These are phyloP conservation scores for Chironex yamaguchii DNA, from an alignment of 30 jellyfish, hydroid and myxozoan genomes.

Conservation along the genomic window DNA sequence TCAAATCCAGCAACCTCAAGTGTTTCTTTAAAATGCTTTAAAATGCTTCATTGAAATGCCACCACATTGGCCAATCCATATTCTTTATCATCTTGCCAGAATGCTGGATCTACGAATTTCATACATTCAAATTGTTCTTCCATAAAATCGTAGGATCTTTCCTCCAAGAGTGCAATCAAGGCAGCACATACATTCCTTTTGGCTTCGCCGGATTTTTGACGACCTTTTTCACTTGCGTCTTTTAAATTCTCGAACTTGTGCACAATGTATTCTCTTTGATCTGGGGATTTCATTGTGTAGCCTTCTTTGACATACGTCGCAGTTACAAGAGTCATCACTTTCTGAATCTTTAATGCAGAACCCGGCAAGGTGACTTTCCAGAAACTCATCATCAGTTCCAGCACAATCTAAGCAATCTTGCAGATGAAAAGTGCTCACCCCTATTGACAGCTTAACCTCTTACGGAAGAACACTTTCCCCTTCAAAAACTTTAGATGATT, in stretches of 20 bases:
- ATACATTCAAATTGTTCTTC: no score
- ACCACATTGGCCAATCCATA: no score
- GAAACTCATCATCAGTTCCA: slow-evolving; percentile 9
- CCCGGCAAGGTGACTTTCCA: not conserved
- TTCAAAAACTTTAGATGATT: slow-evolving; percentile 57
- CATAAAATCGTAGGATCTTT: no score
- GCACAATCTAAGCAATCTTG: slow-evolving; percentile 23
- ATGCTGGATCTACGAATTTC: no score
- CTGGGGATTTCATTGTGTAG: not conserved
- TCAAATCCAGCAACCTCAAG: no score
- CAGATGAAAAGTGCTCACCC: not conserved
- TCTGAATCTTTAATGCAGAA: not conserved
- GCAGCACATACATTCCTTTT: slow-evolving; percentile 9
- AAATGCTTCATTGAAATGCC: no score
- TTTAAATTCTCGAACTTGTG: not conserved
- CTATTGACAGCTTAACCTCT: slow-evolving; percentile 36
- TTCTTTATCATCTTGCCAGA: no score
- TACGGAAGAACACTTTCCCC: slow-evolving; percentile 61
- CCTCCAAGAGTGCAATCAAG: no score
- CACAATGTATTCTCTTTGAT: slow-evolving; percentile 4
- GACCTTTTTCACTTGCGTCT: not conserved
- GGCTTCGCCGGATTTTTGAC: slow-evolving; percentile 23
- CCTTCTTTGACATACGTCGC: slow-evolving; percentile 19
- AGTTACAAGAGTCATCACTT: not conserved
- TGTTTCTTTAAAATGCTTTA: no score